phyloP scores from a whole-genome alignment of 2,797 vertebrate genomes.

The Fringilla coelebs region DNA sequence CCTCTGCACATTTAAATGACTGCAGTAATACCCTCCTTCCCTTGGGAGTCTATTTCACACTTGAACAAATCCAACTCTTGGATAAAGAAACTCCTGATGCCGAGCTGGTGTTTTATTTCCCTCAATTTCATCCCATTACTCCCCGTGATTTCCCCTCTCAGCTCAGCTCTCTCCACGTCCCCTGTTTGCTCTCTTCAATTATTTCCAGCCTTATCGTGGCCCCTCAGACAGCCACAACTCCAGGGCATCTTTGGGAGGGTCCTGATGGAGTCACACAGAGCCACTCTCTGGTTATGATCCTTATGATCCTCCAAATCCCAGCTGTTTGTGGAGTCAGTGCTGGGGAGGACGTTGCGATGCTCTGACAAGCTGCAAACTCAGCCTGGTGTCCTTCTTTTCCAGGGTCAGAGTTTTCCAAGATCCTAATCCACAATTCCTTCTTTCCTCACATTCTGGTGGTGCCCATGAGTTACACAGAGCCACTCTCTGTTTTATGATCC shows the following conservation, averaged over 20 bases:
- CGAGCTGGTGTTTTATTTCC: background rate
- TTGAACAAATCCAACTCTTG: constrained; percentile 2
- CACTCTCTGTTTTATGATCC: background rate
- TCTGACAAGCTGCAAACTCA: background rate
- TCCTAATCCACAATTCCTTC: background rate
- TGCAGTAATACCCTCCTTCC: background rate
- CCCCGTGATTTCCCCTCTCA: background rate
- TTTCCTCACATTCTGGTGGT: background rate
- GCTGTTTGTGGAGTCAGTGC: background rate
- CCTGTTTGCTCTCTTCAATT: background rate
- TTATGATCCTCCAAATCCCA: background rate
- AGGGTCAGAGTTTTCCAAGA: background rate
- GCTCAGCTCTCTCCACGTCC: background rate
- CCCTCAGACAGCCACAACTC: background rate
- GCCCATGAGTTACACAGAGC: background rate
- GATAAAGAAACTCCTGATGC: background rate
- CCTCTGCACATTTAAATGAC: constrained; percentile 30
- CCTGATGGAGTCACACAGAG: background rate
- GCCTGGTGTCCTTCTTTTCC: too few relatives aligned
- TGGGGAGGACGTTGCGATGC: background rate
- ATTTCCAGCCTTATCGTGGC: background rate
- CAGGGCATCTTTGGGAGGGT: background rate
- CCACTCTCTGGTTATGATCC: background rate
- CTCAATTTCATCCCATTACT: background rate
- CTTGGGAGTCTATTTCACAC: constrained; percentile 54